Evolutionary conservation across 23 tunicate species (phyloP).

Genomic region (Corella eumyota): DNA sequence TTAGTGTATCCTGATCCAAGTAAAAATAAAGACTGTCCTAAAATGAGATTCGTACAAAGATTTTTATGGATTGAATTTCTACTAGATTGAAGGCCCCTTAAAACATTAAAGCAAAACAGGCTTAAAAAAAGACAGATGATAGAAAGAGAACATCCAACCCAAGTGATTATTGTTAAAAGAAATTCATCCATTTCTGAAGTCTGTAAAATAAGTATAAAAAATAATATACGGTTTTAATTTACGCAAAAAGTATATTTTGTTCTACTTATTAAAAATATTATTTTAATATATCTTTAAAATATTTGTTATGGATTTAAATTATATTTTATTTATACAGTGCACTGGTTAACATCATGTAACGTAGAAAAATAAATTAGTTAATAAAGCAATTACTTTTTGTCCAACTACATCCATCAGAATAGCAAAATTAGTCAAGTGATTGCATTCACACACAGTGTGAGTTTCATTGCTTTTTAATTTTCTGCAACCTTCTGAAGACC

Average conservation of each 20-base stretch:
- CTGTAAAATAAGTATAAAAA: slow-evolving; percentile 9
- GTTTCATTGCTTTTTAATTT: slow-evolving; percentile 15
- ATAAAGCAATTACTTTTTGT: slow-evolving; percentile 7
- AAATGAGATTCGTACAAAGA: slow-evolving; percentile 16
- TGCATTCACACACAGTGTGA: slow-evolving; percentile 55
- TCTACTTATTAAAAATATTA: no score
- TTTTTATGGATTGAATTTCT: slow-evolving; percentile 51
- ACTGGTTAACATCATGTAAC: no score
- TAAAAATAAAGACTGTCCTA: slow-evolving; percentile 27
- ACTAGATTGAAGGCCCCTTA: slow-evolving; percentile 22
- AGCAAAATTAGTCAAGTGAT: slow-evolving; percentile 59
- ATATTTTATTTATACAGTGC: background rate
- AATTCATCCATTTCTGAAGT: slow-evolving; percentile 13
- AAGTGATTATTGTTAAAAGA: slow-evolving; percentile 24
- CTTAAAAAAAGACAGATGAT: slow-evolving; percentile 26
- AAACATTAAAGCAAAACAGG: slow-evolving; percentile 21
- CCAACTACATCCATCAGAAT: slow-evolving; percentile 65
- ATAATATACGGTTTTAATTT: background rate
- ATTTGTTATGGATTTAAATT: slow-evolving; percentile 2
- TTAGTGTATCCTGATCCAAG: slow-evolving; percentile 33
- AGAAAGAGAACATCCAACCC: slow-evolving; percentile 42
- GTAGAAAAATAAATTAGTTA: no score
- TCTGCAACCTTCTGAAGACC: slow-evolving; percentile 45
- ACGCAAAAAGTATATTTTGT: no score
- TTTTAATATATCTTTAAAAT: background rate